Conservation (phyloP, 2,888 invertebrate genomes). For the Microctonus hyperodae region DNA sequence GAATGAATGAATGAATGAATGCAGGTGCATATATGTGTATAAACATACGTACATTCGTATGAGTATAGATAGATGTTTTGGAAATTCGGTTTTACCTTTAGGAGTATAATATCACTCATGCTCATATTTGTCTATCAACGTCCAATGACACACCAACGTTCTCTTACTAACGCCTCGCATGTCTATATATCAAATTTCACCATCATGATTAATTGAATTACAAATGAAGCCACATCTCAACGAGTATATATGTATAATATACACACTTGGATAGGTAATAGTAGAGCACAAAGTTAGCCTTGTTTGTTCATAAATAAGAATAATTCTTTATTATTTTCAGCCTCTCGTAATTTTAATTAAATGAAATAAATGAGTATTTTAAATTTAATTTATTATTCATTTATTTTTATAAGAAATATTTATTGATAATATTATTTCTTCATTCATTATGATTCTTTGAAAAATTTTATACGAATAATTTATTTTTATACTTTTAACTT, state of each 20-base stretch:
- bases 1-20: too few species aligned
- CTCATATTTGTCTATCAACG: neutral
- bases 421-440: too few species aligned
- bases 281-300: neutral
- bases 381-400: too few species aligned
- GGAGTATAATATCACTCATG: neutral
- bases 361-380: too few species aligned
- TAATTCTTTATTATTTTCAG: neutral
- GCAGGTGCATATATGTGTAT: neutral
- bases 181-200: neutral
- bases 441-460: too few species aligned
- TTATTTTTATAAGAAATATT: too few species aligned
- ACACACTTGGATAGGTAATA: neutral
- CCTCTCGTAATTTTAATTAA: too few species aligned
- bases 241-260: slow-evolving; percentile 9
- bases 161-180: neutral
- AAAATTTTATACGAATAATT: too few species aligned
- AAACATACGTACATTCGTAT: too few species aligned
- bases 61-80: neutral
- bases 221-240: neutral
- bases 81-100: neutral
- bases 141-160: neutral
- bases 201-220: neutral
- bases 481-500: too few species aligned
- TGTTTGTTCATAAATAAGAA: neutral